These are phyloP conservation scores for Butorides virescens DNA, from an alignment of 2,113 vertebrate genomes.

Conservation along the genomic window DNA sequence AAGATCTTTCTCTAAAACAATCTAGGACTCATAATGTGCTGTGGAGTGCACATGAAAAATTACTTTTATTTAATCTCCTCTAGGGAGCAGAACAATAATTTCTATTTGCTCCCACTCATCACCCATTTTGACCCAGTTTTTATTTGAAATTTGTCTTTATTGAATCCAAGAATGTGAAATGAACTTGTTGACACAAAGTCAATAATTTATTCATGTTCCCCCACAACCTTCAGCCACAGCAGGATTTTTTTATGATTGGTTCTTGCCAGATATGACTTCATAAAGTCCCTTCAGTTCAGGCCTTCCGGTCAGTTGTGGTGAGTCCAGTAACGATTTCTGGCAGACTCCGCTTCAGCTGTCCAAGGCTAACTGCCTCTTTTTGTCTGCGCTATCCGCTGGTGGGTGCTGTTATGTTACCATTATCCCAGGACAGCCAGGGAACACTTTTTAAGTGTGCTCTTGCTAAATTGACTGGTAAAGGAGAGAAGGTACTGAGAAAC, in stretches of 20 bases:
- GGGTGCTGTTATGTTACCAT: background rate
- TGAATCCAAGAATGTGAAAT: background rate
- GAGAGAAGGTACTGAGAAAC: background rate
- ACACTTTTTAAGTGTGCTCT: background rate
- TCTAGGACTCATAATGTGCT: background rate
- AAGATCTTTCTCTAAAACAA: background rate
- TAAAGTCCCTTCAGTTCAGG: background rate
- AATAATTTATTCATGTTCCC: slow-evolving; percentile 17
- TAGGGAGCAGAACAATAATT: background rate
- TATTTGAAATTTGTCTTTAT: background rate
- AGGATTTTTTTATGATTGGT: background rate
- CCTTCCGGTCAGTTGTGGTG: background rate
- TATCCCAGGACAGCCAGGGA: background rate
- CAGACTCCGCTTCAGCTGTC: background rate
- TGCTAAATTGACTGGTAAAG: background rate
- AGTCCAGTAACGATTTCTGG: background rate
- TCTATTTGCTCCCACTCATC: background rate
- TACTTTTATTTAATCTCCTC: background rate
- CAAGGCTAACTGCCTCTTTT: background rate
- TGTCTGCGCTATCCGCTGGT: background rate
- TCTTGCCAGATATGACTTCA: background rate
- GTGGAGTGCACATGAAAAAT: background rate
- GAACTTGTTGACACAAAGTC: background rate
- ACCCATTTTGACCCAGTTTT: background rate
- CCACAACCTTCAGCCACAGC: background rate